Conservation (phyloP, 2,113 vertebrate genomes). For the Silurus glanis region DNA sequence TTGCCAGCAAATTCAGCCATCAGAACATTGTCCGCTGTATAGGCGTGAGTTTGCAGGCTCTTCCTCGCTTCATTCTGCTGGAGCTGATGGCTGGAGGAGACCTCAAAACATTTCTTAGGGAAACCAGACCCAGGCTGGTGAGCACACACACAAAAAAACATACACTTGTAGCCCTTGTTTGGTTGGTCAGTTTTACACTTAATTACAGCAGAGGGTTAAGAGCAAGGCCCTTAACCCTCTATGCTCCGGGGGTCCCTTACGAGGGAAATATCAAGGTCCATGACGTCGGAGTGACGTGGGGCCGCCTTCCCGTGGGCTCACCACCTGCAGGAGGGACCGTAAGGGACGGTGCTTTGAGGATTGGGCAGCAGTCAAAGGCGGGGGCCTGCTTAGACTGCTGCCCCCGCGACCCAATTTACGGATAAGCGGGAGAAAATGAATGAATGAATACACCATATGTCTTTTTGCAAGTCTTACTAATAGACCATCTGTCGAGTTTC, state of each 20-base stretch:
- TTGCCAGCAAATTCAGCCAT: constrained; percentile 95
- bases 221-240: too few species aligned
- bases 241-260: too few species aligned
- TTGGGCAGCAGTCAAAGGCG: too few species aligned
- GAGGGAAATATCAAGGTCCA: too few species aligned
- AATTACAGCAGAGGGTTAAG: too few species aligned
- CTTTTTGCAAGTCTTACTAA: background rate
- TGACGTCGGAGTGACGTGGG: too few species aligned
- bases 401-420: too few species aligned
- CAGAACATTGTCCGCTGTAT: constrained; percentile 97
- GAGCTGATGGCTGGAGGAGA: constrained; percentile 98
- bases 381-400: too few species aligned
- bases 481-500: background rate
- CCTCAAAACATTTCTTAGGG: constrained; percentile 92
- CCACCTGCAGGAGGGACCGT: too few species aligned
- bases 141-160: constrained; percentile 59
- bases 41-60: constrained; percentile 91
- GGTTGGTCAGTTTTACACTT: background rate
- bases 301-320: too few species aligned
- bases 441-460: background rate
- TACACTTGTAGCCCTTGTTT: background rate
- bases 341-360: too few species aligned
- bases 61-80: constrained; percentile 94
- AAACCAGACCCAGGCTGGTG: constrained; percentile 91
- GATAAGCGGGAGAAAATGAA: too few species aligned